A percentile compares a stretch with the other conserved stretches of the same genome.
These are phyloP conservation scores for Amphiura filiformis DNA, from an alignment of 35 echinoderm and acorn worm genomes.

Conservation along the genomic window DNA sequence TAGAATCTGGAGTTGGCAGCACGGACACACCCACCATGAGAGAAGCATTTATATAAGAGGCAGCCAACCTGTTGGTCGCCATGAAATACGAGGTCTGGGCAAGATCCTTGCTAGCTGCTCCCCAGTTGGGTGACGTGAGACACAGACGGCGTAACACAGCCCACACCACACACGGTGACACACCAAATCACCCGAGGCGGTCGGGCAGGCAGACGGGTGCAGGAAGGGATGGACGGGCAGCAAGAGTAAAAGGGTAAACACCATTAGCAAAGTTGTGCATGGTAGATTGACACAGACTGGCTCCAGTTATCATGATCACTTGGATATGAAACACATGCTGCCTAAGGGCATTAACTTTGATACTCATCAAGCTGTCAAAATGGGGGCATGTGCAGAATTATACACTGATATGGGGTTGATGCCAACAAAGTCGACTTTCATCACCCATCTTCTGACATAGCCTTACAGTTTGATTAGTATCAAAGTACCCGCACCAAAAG, in stretches of 20 bases:
- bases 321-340: neutral
- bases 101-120: constrained; percentile 99
- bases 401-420: neutral
- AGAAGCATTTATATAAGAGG: constrained; percentile 18
- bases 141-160: constrained; percentile 25
- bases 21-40: neutral
- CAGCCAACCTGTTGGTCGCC: constrained; percentile 99
- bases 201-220: constrained; percentile 39
- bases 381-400: neutral
- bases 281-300: neutral
- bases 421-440: neutral
- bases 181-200: constrained; percentile 28
- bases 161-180: constrained; percentile 34
- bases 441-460: neutral
- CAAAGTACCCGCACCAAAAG: neutral
- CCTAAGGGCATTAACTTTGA: neutral
- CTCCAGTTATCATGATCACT: neutral
- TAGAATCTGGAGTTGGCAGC: neutral
- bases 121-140: neutral
- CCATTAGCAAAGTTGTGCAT: constrained; percentile 33
- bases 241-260: constrained; percentile 45
- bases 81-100: constrained; percentile 99
- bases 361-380: neutral
- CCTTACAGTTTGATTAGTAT: neutral
- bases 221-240: constrained; percentile 50